A percentile compares a stretch with the other conserved stretches of the same genome.
phyloP scores from a whole-genome alignment of 2,113 vertebrate genomes.

The Nothoprocta perdicaria region DNA sequence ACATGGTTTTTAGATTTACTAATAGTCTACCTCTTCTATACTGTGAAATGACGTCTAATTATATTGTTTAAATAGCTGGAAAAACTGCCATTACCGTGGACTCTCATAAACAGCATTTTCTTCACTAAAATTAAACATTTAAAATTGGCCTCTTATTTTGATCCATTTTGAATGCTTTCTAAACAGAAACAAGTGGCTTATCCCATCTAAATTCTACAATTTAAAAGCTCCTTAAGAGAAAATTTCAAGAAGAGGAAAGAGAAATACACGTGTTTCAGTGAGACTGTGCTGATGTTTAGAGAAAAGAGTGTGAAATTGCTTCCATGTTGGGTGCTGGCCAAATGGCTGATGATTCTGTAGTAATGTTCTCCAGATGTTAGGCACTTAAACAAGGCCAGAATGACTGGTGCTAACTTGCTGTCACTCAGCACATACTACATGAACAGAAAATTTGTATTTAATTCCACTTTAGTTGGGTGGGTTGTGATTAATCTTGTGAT shows the following conservation, averaged over 20 bases:
- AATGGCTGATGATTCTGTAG: constrained; percentile 23
- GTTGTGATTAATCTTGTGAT: constrained; percentile 67
- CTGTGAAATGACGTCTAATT: constrained; percentile 72
- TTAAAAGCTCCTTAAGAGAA: constrained; percentile 12
- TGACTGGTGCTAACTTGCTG: constrained; percentile 38
- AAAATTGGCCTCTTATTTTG: constrained; percentile 62
- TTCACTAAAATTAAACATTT: constrained; percentile 68
- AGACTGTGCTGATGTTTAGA: constrained; percentile 1
- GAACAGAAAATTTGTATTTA: constrained; percentile 65
- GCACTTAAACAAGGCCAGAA: constrained; percentile 54
- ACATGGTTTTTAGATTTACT: constrained; percentile 48
- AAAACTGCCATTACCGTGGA: constrained; percentile 58
- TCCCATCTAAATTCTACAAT: not conserved
- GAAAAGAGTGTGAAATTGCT: constrained; percentile 13
- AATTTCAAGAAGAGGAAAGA: not conserved
- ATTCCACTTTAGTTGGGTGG: constrained; percentile 48
- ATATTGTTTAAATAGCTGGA: constrained; percentile 77
- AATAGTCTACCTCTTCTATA: constrained; percentile 55
- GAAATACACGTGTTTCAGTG: not conserved
- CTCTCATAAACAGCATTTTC: constrained; percentile 49
- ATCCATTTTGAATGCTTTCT: constrained; percentile 58
- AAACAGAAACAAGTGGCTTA: constrained; percentile 71
- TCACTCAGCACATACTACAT: constrained; percentile 18
- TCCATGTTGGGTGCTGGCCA: not conserved
- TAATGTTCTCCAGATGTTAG: constrained; percentile 64